Evolutionary conservation across 2,888 invertebrate genomes (phyloP), one percentile per base, ranked within the genome.

Genomic region (Onchidella celtica): DNA sequence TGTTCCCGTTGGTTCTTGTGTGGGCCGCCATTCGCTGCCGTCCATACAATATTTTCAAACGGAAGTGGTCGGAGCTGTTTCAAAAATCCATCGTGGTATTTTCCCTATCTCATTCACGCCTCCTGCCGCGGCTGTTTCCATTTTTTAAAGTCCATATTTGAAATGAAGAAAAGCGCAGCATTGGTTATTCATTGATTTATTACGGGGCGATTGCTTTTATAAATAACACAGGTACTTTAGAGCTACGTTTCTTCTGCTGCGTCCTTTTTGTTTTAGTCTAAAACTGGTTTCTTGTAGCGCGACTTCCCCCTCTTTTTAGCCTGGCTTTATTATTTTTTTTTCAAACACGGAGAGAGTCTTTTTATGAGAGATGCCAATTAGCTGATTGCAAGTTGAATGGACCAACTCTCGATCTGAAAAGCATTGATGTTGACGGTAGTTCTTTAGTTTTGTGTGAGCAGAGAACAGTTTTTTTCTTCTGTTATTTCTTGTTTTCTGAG

Each of bases 341-440:
- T 24, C 38, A 24, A 63, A 2, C 17, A 4, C 27, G 66, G 57
- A 66, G n/a, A 11, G 34, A 21, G 40, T 14, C 36, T 32, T 3
- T 32, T 29, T 55, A 77, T 66, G 55, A 34, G 36, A 24, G 1
- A 57, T 14, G 17, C 29, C 68, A 63, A 77, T 77, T 77, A 66
- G 68, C 77, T 77, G 77, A 77, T 77, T 77, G 21, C n/a, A 57
- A 57, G 55, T 77, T 77, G 77, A 77, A 68, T 68, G 27, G 57
- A n/a, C 9, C 29, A 24, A 27, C 3, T 34, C 34, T n/a, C 36
- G 24, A 68, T 68, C n/a, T 66, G 29, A 77, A 77, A 68, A 9
- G 14, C 57, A 68, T 77, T 68, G 17, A 47, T 47, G 47, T 47
- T 47, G 47, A 47, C 47, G 47, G 9, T 47, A 17, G 6, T 47